Base-by-base conservation (phyloP, 2,888 invertebrate genomes). In the Acronicta aceris region DNA sequence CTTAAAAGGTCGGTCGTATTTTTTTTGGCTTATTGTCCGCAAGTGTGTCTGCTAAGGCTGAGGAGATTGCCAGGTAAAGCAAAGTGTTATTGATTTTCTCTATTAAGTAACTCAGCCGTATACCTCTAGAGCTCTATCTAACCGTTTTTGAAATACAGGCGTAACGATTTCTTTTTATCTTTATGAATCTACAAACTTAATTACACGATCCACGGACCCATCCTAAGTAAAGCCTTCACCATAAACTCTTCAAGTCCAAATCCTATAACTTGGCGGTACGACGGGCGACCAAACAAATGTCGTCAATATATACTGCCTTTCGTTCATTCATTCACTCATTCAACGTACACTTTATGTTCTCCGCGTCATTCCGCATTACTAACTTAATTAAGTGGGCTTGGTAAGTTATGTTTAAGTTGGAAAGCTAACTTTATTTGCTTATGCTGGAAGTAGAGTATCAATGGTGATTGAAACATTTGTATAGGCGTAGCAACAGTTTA, bases 371-470 rank as follows among this genome's bases (percentile, higher is more conserved):
- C 48, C 45, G 53, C 40, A 57, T 47, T 17, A 49, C 54, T 41
- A 64, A 69, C 70, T 71, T 74, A 69, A 71, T 71, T 69, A 71
- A 38, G 55, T 13, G 49, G 45, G 46, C 41, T 48, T 27, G 40
- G 40, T 71, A 56, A 55, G 55, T 59, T 65, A 59, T 62, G 54
- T 59, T 65, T 27, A 17, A 62, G 41, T 42, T 74, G 16, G 33
- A 50, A 57, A 38, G 15, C 45, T 55, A 42, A 46, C 46, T 45
- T 49, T 70, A 45, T 45, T 38, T 13, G 30, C n/a, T 41, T 8
- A 6, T 54, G 52, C 36, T 53, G 53, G 67, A 67, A 67, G 68
- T 67, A 50, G 47, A 72, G 38, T 15, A 21, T 70, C 40, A 30
- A 30, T 50, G 33, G 13, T 67, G 60, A 72, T 51, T 73, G 50